Base-by-base conservation (phyloP, 2,797 vertebrate genomes). In the Naso thynnoides region DNA sequence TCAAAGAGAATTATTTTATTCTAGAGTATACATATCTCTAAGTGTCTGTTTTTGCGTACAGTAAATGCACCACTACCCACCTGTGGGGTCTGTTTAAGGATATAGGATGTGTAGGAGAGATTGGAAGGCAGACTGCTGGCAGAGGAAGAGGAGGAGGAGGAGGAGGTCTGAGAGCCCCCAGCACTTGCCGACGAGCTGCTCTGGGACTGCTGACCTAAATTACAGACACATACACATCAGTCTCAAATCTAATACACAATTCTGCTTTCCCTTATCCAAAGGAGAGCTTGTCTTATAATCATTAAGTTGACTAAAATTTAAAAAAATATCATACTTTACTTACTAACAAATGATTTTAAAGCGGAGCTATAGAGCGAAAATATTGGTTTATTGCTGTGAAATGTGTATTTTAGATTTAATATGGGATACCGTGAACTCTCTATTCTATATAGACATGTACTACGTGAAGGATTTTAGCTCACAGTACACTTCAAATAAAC, bases 1-100 rank as follows among this genome's bases (percentile, higher is more conserved):
- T 68, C 27, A 55, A 48, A 52, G 50, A 45, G 2, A 55, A 26
- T 6, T 4, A 26, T 19, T 21, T 41, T 33, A 39, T 15, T 41
- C 2, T 1, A 56, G 5, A 57, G 27, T 31, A 44, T 23, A 19
- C 0, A 27, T 33, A 3, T 50, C 36, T 76, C 10, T 23, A 11
- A 23, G 5, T n/a, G 58, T 61, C 48, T 14, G 58, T 61, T 48
- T 13, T 5, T 50, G 13, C 5, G 41, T 4, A 33, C 23, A 3
- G 4, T 70, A 45, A 58, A 45, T 33, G 49, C 16, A 38, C 47
- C 44, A 73, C 29, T 60, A 84, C 59, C 80, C 78, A 99, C 98
- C 97, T 99, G 98, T 56, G 98, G 97, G 3, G 98, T 99, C 85
- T 99, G 98, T 91, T 99, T 99, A 62, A 99, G 95, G 91, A 99